A percentile compares a stretch with the other conserved stretches of the same genome.
These are phyloP conservation scores for Oenanthe melanoleuca DNA, from an alignment of 2,113 vertebrate species.

Conservation along the genomic window DNA sequence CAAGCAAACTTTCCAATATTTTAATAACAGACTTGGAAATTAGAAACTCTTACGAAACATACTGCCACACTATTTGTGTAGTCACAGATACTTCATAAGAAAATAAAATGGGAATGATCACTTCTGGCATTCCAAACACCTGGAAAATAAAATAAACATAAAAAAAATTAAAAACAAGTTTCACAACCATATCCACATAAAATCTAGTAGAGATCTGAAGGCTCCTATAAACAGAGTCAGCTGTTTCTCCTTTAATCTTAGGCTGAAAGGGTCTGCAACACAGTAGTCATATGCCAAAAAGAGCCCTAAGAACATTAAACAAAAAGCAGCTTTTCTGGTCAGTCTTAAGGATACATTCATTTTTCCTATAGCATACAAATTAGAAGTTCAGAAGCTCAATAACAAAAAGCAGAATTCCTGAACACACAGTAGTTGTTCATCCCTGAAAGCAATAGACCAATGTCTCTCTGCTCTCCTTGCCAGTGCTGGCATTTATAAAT, in stretches of 20 bases:
- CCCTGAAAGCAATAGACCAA: not conserved
- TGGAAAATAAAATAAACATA: not conserved
- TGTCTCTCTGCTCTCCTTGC: not conserved
- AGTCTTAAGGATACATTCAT: not conserved
- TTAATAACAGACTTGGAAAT: not conserved
- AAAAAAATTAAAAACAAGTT: not conserved
- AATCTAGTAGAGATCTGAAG: not conserved
- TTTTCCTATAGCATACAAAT: not conserved
- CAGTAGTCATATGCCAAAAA: not conserved
- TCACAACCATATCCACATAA: not conserved
- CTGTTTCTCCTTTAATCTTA: conserved; percentile 3
- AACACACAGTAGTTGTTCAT: not conserved
- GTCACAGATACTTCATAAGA: not conserved
- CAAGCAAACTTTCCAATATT: not conserved
- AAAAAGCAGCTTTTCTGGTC: not conserved
- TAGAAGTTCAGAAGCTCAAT: not conserved
- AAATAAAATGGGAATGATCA: conserved; percentile 21
- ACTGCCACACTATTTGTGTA: not conserved
- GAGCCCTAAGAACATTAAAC: not conserved
- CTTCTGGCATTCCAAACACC: conserved; percentile 14
- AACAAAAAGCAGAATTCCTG: conserved; percentile 16
- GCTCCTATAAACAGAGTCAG: not conserved
- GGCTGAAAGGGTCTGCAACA: not conserved
- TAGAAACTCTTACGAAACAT: not conserved
- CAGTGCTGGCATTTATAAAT: not conserved